Base-by-base conservation (phyloP, 2,113 vertebrate species). In the Cavia porcellus region DNA sequence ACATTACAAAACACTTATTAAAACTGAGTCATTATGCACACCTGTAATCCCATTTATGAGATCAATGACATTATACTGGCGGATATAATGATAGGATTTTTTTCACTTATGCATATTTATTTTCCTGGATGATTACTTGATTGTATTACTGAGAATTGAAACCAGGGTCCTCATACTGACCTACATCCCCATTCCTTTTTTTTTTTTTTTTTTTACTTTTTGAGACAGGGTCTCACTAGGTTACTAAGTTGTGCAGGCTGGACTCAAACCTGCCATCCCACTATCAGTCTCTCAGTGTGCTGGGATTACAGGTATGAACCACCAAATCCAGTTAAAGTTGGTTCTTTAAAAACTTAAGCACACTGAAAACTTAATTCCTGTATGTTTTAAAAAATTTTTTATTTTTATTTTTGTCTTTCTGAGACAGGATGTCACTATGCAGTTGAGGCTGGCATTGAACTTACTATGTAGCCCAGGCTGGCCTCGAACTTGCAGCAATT, bases 61-160 rank as follows among this genome's bases (percentile, higher is more conserved):
- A 82, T 14, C 88, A 93, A 86, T 80, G 42, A 50, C 11, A 66
- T 42, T 89, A 93, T 24, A 90, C 30, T 50, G 52, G 6, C 35
- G 75, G n/a, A 95, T 25, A 19, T 52, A 86, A 88, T 66, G 84
- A 14, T 80, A 70, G 20, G 24, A 77, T 85, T 80, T 70, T 70
- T 89, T 85, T 52, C 55, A 50, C 75, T 79, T 75, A 70, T 66
- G 68, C 2, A 62, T 90, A 57, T 68, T 95, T 88, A 90, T 86
- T 90, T 96, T 88, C 75, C 4, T 42, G n/a, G 42, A 42, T 72
- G 68, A 20, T 57, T 57, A 57, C 20, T 22, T 74, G 70, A 74
- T 10, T 74, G 70, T 22, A 42, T 8, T 74, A 38, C n/a, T 24
- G 38, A 20, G 38, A 20, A 42, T 12, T 42, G 70, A 74, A 42